phyloP scores from a whole-genome alignment of 2,888 invertebrate species.

The Pollenia labialis region DNA sequence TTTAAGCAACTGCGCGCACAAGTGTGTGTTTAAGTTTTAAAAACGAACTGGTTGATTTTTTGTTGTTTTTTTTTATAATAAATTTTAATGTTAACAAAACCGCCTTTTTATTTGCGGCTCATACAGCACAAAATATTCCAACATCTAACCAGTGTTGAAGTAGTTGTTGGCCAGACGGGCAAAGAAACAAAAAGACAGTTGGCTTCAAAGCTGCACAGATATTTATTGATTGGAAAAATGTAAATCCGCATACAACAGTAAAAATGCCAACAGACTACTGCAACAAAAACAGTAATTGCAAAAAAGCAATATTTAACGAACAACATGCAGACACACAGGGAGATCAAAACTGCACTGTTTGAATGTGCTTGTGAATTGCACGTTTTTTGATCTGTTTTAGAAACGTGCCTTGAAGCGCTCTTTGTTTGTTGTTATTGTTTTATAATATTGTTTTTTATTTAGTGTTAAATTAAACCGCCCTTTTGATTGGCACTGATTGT shows the following conservation, averaged over 20 bases:
- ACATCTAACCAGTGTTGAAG: background rate
- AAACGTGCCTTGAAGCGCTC: conserved; percentile 20
- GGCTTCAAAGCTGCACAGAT: conserved; percentile 13
- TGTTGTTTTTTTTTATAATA: conserved; percentile 7
- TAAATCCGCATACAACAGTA: background rate
- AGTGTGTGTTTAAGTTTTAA: background rate
- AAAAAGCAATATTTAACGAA: background rate
- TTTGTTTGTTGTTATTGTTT: background rate
- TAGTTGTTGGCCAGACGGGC: background rate
- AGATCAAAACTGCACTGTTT: background rate
- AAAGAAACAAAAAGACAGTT: background rate
- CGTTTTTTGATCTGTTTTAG: conserved; percentile 29
- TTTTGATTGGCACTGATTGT: conserved; percentile 41
- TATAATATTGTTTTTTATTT: background rate
- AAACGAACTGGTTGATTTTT: background rate
- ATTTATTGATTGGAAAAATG: conserved; percentile 54
- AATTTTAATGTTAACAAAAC: conserved; percentile 31
- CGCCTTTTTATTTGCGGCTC: conserved; percentile 35
- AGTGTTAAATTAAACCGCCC: conserved; percentile 5
- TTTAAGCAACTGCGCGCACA: background rate
- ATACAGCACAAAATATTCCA: background rate
- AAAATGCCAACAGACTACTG: background rate
- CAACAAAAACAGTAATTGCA: background rate
- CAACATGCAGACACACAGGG: background rate
- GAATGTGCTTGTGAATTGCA: conserved; percentile 7